Evolutionary conservation across 92 coral and sea anemone genomes (phyloP).

Genomic region (Porites evermanni): DNA sequence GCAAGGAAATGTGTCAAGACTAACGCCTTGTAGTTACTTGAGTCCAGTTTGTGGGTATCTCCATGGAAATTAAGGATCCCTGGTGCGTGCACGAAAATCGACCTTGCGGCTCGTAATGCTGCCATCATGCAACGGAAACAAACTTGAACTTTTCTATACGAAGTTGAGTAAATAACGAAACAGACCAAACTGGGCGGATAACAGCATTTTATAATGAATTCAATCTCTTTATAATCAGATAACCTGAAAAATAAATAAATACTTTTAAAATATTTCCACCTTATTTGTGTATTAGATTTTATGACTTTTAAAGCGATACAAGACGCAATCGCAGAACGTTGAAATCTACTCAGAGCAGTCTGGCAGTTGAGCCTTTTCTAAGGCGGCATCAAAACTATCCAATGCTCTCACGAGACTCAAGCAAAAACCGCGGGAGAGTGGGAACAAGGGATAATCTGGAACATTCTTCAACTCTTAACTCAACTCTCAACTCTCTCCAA

Average conservation of each 20-base stretch:
- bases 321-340: not conserved
- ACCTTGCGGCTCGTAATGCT: too few species aligned
- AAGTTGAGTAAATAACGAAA: not conserved
- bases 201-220: not conserved
- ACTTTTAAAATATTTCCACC: not conserved
- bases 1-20: too few species aligned
- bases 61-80: too few species aligned
- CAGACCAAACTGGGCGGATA: not conserved
- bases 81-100: too few species aligned
- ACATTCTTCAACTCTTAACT: slow-evolving; percentile 1
- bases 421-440: slow-evolving; percentile 89
- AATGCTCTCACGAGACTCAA: slow-evolving; percentile 76
- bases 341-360: slow-evolving; percentile 13
- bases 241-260: slow-evolving; percentile 4
- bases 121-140: not conserved
- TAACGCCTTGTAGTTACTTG: too few species aligned
- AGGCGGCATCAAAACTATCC: slow-evolving; percentile 57
- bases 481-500: too few species aligned
- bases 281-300: slow-evolving; percentile 3
- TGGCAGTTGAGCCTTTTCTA: slow-evolving; percentile 55
- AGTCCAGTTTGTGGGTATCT: too few species aligned
- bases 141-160: not conserved
- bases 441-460: slow-evolving; percentile 91
- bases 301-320: not conserved
- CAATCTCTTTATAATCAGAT: not conserved